A percentile compares a stretch with the other conserved stretches of the same genome.
Conservation (phyloP, 2,113 vertebrate species). For the Riparia riparia region DNA sequence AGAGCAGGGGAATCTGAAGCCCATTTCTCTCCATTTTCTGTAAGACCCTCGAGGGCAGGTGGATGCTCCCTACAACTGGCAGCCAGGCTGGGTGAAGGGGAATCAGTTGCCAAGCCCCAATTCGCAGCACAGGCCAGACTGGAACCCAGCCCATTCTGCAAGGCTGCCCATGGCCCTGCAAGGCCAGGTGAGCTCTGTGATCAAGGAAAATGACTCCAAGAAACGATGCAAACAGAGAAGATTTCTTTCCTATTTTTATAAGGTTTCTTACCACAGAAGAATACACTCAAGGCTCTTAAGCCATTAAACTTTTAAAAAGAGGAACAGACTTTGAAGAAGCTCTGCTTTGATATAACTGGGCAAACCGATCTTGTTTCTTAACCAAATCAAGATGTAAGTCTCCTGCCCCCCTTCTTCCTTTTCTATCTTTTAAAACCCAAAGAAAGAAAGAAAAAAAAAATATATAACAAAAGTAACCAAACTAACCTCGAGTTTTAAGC, state of each 20-base stretch:
- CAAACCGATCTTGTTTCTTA: not conserved
- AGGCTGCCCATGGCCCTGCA: not conserved
- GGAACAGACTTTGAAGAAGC: not conserved
- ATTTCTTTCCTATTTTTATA: conserved; percentile 18
- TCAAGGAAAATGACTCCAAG: not conserved
- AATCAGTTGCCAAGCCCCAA: accelerated
- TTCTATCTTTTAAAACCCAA: not conserved
- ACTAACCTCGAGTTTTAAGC: not conserved
- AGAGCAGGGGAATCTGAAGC: not conserved
- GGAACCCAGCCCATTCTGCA: not conserved
- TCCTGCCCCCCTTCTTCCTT: accelerated
- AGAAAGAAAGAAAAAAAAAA: not conserved
- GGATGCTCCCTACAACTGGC: not conserved
- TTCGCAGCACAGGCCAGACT: not conserved
- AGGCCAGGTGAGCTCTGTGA: accelerated
- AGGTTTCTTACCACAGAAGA: not conserved
- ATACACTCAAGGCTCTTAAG: not conserved
- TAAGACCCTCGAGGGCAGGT: accelerated
- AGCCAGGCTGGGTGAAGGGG: not conserved
- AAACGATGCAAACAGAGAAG: not conserved
- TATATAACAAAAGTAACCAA: not conserved
- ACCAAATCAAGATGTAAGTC: not conserved
- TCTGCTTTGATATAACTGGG: not conserved
- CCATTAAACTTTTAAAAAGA: not conserved
- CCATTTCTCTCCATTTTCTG: not conserved